These are phyloP conservation scores for Chironomus tentans DNA, from an alignment of 2,888 invertebrate species.

Conservation along the genomic window DNA sequence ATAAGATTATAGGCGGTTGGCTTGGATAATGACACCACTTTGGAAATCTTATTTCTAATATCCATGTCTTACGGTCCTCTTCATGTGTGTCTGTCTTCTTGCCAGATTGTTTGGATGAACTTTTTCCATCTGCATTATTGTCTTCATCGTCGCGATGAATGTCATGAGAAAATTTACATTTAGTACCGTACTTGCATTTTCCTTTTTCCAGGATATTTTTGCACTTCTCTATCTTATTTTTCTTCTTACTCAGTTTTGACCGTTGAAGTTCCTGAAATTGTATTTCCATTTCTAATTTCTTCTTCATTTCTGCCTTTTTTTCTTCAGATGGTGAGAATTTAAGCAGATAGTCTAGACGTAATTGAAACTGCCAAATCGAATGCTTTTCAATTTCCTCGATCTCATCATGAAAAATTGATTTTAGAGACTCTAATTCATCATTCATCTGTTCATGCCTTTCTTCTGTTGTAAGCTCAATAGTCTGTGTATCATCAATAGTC, in stretches of 20 bases:
- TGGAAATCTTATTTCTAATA: constrained; percentile 68
- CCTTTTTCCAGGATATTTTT: constrained; percentile 52
- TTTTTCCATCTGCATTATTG: constrained; percentile 36
- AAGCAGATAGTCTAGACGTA: constrained; percentile 58
- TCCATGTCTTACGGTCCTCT: constrained; percentile 32
- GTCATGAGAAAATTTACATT: constrained; percentile 66
- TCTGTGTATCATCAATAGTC: constrained; percentile 34
- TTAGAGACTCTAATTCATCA: constrained; percentile 65
- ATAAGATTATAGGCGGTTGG: constrained; percentile 61
- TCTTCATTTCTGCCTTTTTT: constrained; percentile 33
- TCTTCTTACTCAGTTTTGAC: constrained; percentile 35
- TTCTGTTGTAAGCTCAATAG: constrained; percentile 29
- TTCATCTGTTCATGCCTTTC: constrained; percentile 55
- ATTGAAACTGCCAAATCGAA: constrained; percentile 58
- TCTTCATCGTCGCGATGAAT: constrained; percentile 41
- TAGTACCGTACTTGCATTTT: constrained; percentile 61
- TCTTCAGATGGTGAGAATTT: constrained; percentile 47
- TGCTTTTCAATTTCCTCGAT: constrained; percentile 61
- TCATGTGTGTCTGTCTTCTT: constrained; percentile 37
- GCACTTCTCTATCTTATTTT: constrained; percentile 51
- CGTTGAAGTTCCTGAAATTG: constrained; percentile 36
- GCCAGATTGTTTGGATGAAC: constrained; percentile 33
- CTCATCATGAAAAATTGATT: constrained; percentile 58
- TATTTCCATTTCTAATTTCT: constrained; percentile 16
- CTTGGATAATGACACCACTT: constrained; percentile 53